Percentiles rank a stretch among this genome's conserved stretches.
phyloP scores from a whole-genome alignment of 2,113 vertebrate species.

The Acrocephalus kingi region DNA sequence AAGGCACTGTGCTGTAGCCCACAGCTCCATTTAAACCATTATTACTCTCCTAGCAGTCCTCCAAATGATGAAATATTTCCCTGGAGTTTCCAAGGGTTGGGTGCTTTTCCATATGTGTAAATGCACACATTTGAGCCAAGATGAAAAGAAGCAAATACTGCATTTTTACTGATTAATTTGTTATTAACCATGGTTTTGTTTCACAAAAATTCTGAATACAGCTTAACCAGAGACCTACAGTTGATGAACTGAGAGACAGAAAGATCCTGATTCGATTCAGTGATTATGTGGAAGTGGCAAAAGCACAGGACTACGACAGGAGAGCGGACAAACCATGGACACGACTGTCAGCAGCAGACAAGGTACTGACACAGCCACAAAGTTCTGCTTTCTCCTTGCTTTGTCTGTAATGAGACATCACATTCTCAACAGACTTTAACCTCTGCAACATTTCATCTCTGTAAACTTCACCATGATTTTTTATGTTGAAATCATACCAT shows the following conservation, averaged over 20 bases:
- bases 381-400: not conserved
- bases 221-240: constrained; percentile 96
- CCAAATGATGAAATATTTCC: not conserved
- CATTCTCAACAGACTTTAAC: not conserved
- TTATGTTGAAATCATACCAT: not conserved
- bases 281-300: constrained; percentile 98
- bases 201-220: constrained; percentile 47
- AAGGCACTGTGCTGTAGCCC: not conserved
- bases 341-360: constrained; percentile 92
- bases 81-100: not conserved
- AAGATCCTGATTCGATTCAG: constrained; percentile 99
- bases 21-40: not conserved
- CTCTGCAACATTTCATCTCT: not conserved
- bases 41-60: not conserved
- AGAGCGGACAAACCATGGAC: constrained; percentile 98
- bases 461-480: not conserved
- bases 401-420: not conserved
- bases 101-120: not conserved
- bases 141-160: not conserved
- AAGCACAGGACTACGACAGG: constrained; percentile 98
- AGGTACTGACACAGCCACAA: constrained; percentile 70
- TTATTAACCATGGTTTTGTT: not conserved
- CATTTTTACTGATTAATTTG: not conserved
- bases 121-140: not conserved
- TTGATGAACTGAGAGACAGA: constrained; percentile 94